Percentiles rank a stretch among this genome's conserved stretches.
phyloP scores from a whole-genome alignment of 1,140 invertebrate genomes.

The Calosoma granatense region DNA sequence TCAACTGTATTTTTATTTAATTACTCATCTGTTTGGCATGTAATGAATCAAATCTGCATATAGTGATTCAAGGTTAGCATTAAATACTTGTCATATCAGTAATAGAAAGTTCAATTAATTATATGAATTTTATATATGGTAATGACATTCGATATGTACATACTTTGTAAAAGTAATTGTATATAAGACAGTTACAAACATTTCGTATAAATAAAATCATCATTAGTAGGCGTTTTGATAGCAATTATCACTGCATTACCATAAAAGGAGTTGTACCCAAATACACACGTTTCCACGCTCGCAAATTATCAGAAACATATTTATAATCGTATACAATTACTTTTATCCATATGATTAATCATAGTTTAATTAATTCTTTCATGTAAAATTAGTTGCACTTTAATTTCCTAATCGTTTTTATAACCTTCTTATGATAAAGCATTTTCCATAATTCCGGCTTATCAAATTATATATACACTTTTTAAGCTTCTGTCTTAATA shows the following conservation, averaged over 20 bases:
- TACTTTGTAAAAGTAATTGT: background rate
- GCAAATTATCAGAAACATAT: background rate
- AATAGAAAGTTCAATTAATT: background rate
- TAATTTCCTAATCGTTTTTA: too few relatives aligned
- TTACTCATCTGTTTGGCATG: conserved; percentile 2
- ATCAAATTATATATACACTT: too few relatives aligned
- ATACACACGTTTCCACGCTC: background rate
- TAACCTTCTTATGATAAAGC: too few relatives aligned
- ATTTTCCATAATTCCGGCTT: too few relatives aligned
- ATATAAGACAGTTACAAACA: background rate
- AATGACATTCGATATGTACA: background rate
- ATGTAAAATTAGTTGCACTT: too few relatives aligned
- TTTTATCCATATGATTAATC: too few relatives aligned
- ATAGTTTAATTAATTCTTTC: too few relatives aligned
- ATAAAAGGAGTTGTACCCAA: background rate
- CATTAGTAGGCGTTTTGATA: too few relatives aligned
- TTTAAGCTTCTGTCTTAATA: too few relatives aligned
- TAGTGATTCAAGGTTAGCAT: conserved; percentile 3
- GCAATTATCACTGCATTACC: background rate
- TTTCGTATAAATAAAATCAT: too few relatives aligned
- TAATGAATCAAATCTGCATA: background rate
- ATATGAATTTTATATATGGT: background rate
- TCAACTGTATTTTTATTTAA: background rate
- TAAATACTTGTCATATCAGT: background rate
- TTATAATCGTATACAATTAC: too few relatives aligned